phyloP scores from a whole-genome alignment of 2,888 invertebrate species.

The Apamea epomidion region DNA sequence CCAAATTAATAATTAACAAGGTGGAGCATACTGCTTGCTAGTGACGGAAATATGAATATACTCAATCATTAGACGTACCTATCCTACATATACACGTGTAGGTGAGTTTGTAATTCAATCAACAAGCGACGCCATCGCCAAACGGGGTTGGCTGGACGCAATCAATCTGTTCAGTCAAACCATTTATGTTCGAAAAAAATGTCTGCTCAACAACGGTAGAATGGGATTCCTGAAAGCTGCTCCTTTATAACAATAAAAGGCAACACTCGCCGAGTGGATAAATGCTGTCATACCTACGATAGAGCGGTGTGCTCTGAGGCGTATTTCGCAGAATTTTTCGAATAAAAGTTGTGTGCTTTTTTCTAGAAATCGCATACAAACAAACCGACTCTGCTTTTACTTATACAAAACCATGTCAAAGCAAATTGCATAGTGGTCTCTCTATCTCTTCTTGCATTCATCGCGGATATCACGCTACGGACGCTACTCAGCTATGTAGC shows the following conservation, averaged over 20 bases:
- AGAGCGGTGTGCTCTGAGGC: neutral
- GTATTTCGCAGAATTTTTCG: neutral
- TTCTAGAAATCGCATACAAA: neutral
- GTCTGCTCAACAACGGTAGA: neutral
- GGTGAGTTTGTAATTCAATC: neutral
- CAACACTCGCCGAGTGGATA: neutral
- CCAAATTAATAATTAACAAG: neutral
- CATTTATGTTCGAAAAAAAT: too few relatives aligned
- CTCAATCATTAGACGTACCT: neutral
- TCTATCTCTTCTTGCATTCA: neutral
- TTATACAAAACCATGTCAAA: neutral
- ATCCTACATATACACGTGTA: neutral
- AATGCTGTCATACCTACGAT: neutral
- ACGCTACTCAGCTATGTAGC: neutral
- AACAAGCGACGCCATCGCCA: neutral
- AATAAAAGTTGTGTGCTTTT: neutral
- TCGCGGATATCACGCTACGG: neutral
- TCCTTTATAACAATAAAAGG: neutral
- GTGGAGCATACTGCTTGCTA: neutral
- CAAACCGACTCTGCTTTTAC: neutral
- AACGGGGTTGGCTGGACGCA: neutral
- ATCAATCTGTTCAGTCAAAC: neutral
- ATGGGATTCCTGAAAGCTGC: neutral
- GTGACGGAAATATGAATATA: neutral
- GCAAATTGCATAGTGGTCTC: too few relatives aligned